Conservation (phyloP, 1,140 invertebrate genomes). For the Philaenus spumarius region DNA sequence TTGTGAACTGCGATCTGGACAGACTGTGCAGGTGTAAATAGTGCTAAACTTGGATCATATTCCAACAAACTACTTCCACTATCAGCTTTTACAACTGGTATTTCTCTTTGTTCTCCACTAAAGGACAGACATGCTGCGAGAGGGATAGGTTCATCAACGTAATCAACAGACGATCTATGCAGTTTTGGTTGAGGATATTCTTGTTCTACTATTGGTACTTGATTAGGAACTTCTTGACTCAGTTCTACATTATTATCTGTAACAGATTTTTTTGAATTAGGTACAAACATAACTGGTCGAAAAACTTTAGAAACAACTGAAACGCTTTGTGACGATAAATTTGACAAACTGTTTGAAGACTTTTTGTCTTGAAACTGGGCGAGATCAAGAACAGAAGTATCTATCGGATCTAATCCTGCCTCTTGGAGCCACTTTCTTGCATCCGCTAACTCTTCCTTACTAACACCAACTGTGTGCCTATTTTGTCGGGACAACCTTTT, state of each 20-base stretch:
- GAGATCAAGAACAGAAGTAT: too few relatives aligned
- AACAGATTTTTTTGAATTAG: constrained; percentile 1
- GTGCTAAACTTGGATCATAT: constrained; percentile 35
- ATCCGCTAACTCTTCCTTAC: constrained; percentile 64
- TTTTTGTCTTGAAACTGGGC: too few relatives aligned
- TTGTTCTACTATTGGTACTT: constrained; percentile 4
- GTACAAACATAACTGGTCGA: constrained; percentile 20
- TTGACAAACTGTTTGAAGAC: too few relatives aligned
- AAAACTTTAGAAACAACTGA: constrained; percentile 15
- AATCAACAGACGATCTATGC: constrained; percentile 16
- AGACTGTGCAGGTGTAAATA: constrained; percentile 39
- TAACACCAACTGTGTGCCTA: constrained; percentile 74
- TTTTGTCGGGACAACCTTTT: constrained; percentile 32
- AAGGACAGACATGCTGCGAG: constrained; percentile 19
- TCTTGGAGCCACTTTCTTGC: constrained; percentile 65
- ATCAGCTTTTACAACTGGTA: constrained; percentile 1
- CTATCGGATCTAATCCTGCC: constrained; percentile 33
- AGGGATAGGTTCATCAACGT: constrained; percentile 15
- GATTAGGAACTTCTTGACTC: not conserved
- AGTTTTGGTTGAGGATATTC: constrained; percentile 14
- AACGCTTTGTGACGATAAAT: not conserved
- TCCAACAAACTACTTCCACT: constrained; percentile 25
- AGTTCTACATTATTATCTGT: not conserved
- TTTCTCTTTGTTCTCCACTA: not conserved
- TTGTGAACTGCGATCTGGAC: constrained; percentile 43